Evolutionary conservation across 2,888 invertebrate species (phyloP), one percentile per base, ranked within the genome.

Genomic region (Pyrrhosoma nymphula): DNA sequence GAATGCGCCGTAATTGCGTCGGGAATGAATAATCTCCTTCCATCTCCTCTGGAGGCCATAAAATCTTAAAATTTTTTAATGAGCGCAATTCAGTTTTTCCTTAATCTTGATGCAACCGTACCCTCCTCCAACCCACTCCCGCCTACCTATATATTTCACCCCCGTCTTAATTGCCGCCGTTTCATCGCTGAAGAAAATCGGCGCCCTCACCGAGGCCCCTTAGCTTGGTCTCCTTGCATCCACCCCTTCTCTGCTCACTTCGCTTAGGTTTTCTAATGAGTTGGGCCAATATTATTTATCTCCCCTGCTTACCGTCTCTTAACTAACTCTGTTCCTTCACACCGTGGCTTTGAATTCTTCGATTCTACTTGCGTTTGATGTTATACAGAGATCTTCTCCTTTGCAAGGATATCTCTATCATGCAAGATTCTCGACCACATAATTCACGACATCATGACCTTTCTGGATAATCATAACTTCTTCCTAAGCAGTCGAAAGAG

Each of bases 1-100:
- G 69, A 69, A 69, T 69, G 69, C 26, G n/a, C 69, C 69, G 69
- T 69, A 69, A 69, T 69, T 69, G 69, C 69, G 69, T 69, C 69
- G 4, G 10, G n/a, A 69, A 69, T 69, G 69, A 69, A 26, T 69
- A 69, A 69, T 69, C 69, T 69, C 26, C 26, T 26, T 69, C 12
- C 69, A 26, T 26, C 26, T n/a, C 8, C 26, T 8, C 69, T 47
- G 47, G 47, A 47, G 26, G 69, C 2, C 69, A 69, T 69, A 69
- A 69, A 69, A 69, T 2, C 8, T 69, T 4, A 26, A 69, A 69
- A 69, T 26, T 69, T 69, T 69, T 23, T 26, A 69, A 69, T 69
- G 69, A 69, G 69, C 0, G 69, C 69, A 69, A 69, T 69, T 69
- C 69, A 69, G 26, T 69, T 69, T 69, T 69, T 69, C 26, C 69